Conservation (phyloP, 2,113 vertebrate species). For the Ophthalmolycus amberensis region DNA sequence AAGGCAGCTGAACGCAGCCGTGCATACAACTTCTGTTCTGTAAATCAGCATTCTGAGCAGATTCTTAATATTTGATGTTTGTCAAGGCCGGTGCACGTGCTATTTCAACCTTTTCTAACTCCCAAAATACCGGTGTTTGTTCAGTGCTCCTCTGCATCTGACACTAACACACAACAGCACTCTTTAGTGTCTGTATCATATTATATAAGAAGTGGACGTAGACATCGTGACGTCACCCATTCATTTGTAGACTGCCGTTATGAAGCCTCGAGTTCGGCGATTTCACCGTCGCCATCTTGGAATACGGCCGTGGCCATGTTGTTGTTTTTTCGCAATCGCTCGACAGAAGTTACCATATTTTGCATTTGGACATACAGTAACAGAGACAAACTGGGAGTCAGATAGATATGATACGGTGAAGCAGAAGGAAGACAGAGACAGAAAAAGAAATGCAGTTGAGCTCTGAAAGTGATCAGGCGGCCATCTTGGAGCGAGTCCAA, state of each 20-base stretch:
- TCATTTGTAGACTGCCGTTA: too few relatives aligned
- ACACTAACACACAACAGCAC: too few relatives aligned
- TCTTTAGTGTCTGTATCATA: too few relatives aligned
- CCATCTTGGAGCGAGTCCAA: slow-evolving; percentile 63
- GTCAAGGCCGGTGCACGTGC: slow-evolving; percentile 28
- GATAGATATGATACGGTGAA: slow-evolving; percentile 12
- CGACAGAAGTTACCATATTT: not conserved
- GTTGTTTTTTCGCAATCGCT: not conserved
- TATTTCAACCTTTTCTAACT: not conserved
- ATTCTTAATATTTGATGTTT: slow-evolving; percentile 72
- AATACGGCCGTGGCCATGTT: not conserved
- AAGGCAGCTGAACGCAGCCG: not conserved
- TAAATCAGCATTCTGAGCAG: slow-evolving; percentile 61
- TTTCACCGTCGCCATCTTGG: too few relatives aligned
- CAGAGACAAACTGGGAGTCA: slow-evolving; percentile 2
- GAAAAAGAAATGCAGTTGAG: slow-evolving; percentile 38
- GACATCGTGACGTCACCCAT: too few relatives aligned
- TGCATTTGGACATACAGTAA: not conserved
- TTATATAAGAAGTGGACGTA: too few relatives aligned
- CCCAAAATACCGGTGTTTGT: not conserved
- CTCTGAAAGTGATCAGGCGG: slow-evolving; percentile 40
- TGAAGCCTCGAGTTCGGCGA: too few relatives aligned
- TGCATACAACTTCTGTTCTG: slow-evolving; percentile 17
- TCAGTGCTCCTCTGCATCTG: not conserved
- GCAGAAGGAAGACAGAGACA: slow-evolving; percentile 4